A percentile compares a stretch with the other conserved stretches of the same genome.
These are phyloP conservation scores for Caenorhabditis tropicalis DNA, from an alignment of 1,140 invertebrate species.

Conservation along the genomic window DNA sequence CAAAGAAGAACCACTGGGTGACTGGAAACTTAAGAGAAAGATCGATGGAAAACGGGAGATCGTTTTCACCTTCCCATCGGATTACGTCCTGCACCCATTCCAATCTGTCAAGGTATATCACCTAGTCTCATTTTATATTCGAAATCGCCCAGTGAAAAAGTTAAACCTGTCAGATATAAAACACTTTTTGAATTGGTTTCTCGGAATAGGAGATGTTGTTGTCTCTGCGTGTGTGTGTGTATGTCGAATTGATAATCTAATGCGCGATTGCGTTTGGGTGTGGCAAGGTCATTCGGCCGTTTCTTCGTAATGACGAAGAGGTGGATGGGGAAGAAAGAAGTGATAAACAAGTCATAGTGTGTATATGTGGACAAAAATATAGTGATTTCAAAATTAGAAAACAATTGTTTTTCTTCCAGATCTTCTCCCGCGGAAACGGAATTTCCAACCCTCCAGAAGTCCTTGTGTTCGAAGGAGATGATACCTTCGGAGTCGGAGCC, in stretches of 20 bases:
- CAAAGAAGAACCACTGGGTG: slow-evolving; percentile 70
- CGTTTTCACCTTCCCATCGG: slow-evolving; percentile 69
- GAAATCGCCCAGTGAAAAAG: background rate
- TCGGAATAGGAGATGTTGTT: slow-evolving; percentile 26
- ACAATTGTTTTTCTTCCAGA: too few relatives aligned
- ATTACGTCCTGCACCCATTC: slow-evolving; percentile 68
- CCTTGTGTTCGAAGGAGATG: slow-evolving; percentile 70
- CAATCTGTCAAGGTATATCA: slow-evolving; percentile 66
- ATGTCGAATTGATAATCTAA: slow-evolving; percentile 12
- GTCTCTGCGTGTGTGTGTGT: background rate
- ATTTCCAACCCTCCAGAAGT: slow-evolving; percentile 66
- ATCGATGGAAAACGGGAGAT: slow-evolving; percentile 70
- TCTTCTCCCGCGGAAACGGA: slow-evolving; percentile 69
- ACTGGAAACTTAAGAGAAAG: slow-evolving; percentile 71
- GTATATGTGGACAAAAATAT: background rate
- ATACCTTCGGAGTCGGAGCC: slow-evolving; percentile 68
- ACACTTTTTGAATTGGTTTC: slow-evolving; percentile 38
- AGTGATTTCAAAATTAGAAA: too few relatives aligned
- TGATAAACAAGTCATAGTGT: background rate
- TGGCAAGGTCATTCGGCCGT: slow-evolving; percentile 24
- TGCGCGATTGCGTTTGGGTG: slow-evolving; percentile 4
- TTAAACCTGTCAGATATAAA: slow-evolving; percentile 1
- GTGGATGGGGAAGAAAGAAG: background rate
- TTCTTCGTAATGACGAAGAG: background rate
- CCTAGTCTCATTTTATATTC: background rate